These are phyloP conservation scores for Oxyteleia sp. DNA, from an alignment of 2,888 invertebrate genomes.

Conservation along the genomic window DNA sequence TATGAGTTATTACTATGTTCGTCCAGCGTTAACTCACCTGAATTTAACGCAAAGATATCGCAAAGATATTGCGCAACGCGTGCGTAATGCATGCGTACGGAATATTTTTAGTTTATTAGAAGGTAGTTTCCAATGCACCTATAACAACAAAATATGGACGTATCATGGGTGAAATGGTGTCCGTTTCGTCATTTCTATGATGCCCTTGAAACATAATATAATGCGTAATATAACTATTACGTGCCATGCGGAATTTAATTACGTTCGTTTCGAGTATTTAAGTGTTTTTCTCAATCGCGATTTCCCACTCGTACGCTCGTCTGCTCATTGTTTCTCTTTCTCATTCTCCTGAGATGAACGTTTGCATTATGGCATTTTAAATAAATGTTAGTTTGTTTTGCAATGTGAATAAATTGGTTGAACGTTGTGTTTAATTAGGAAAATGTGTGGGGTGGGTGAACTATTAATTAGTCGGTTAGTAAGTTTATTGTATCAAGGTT, in stretches of 20 bases:
- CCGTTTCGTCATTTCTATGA: no score
- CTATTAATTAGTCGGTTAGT: background rate
- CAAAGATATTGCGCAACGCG: no score
- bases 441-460: conserved; percentile 1
- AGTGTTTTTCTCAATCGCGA: conserved; percentile 40
- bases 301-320: background rate
- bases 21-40: no score
- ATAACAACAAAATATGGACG: no score
- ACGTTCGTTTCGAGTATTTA: conserved; percentile 43
- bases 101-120: no score
- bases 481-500: background rate
- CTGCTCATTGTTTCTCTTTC: background rate
- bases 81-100: no score
- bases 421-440: conserved; percentile 15
- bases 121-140: no score
- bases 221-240: no score
- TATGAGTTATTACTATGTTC: no score
- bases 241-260: conserved; percentile 37
- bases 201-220: no score
- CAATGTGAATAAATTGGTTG: conserved; percentile 12
- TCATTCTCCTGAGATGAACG: conserved; percentile 8
- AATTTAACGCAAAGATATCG: no score
- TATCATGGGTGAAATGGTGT: no score
- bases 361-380: conserved; percentile 19
- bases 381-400: conserved; percentile 35